Evolutionary conservation across 2,888 invertebrate species (phyloP).

Genomic region (Scaptomyza caliginosa): DNA sequence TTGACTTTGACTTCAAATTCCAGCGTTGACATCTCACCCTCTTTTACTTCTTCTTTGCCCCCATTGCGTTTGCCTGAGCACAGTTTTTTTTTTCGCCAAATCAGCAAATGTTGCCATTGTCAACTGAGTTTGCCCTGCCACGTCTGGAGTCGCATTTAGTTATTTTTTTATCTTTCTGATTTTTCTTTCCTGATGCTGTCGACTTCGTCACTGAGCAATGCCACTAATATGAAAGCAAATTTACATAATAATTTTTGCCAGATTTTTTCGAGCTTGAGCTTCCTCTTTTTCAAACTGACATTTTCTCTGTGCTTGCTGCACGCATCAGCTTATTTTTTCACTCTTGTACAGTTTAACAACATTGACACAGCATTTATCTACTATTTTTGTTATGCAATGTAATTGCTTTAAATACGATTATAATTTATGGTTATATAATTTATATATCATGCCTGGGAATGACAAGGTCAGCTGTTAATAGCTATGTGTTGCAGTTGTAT

Average conservation of each 20-base stretch:
- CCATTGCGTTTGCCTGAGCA: constrained; percentile 37
- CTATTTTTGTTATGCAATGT: constrained; percentile 34
- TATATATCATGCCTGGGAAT: constrained; percentile 24
- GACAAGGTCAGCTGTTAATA: constrained; percentile 14
- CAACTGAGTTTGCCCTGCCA: constrained; percentile 54
- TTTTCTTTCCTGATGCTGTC: constrained; percentile 32
- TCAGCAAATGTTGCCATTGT: constrained; percentile 80
- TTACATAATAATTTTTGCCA: constrained; percentile 78
- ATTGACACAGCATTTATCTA: not conserved
- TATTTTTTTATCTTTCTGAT: constrained; percentile 12
- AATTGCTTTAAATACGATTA: constrained; percentile 44
- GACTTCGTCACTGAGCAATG: constrained; percentile 61
- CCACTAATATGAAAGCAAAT: constrained; percentile 78
- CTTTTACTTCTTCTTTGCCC: not conserved
- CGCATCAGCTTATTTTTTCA: not conserved
- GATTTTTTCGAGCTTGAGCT: constrained; percentile 38
- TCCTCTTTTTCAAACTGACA: constrained; percentile 11
- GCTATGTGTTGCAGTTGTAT: constrained; percentile 5
- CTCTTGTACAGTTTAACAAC: not conserved
- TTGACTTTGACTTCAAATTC: constrained; percentile 56
- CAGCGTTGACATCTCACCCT: constrained; percentile 49
- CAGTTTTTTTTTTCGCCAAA: constrained; percentile 69
- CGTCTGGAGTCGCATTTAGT: constrained; percentile 42
- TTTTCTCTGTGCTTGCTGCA: constrained; percentile 19
- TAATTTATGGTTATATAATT: constrained; percentile 49